Base-by-base conservation (phyloP, 2,888 invertebrate species). In the Eupithecia subumbrata region DNA sequence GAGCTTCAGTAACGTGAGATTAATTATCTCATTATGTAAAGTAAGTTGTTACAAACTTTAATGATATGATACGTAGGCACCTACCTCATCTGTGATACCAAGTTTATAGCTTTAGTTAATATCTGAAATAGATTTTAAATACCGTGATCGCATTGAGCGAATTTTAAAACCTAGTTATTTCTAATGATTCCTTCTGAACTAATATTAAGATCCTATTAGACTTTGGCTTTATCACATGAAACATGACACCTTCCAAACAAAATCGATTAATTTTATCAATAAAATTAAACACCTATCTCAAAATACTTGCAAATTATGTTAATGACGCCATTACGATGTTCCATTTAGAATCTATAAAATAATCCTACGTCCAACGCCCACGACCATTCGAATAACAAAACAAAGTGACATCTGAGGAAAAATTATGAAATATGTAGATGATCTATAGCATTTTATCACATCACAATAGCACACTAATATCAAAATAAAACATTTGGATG, bases 361-460 rank as follows among this genome's bases (percentile, higher is more conserved):
- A 74, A 75, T 52, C 77, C 77, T 75, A 77, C 75, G 77, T 71
- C 37, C 18, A 43, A 66, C 76, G 45, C 75, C 75, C 68, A 77
- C 77, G 68, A 12, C 43, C 22, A 25, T 48, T 67, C 14, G 30
- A 71, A 70, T 52, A 64, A 73, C 72, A 72, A 71, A 74, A 66
- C 69, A 45, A 66, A 70, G n/a, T 30, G 16, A 69, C 16, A 34
- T 72, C 56, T 56, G 56, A 56, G 56, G 11, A 37, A 56, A 45
- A 67, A 18, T 73, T 60, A 37, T 45, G 71, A 63, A 71, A 73
- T 45, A n/a, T n/a, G n/a, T n/a, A 34, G 12, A 14, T 66, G 12
- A 25, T 43, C 68, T 43, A 22, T 60, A 12, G 25, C 14, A 43
- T 7, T 5, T 43, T 43, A 22, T 56, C n/a, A 37, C 30, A 48